Evolutionary conservation across 2,113 vertebrate genomes (phyloP), one percentile per base, ranked within the genome.

Genomic region (Podiceps cristatus): DNA sequence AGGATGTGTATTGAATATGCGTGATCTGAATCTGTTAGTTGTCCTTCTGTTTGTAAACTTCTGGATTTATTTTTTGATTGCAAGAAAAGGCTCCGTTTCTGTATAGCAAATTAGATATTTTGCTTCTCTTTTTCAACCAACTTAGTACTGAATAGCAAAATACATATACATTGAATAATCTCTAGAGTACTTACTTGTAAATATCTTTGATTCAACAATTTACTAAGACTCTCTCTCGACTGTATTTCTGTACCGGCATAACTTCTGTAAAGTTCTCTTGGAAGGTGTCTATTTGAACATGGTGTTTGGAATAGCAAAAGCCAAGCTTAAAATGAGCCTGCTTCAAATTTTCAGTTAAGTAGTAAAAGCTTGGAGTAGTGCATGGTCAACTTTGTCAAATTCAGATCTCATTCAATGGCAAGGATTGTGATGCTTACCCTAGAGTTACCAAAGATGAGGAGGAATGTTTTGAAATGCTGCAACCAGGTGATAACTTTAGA

Each of bases 381-480:
- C 15, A 1, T 10, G 13, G 50, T 79, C 58, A 50, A 0, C 56
- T 77, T 74, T 47, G 20, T 45, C 8, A 25, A 42, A n/a, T n/a
- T 67, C 8, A 5, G 11, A 8, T 79, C 44, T 87, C 5, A 5
- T 44, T 87, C 33, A 18, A 2, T 44, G 28, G 29, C 13, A 73
- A 29, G 68, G 55, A 58, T 47, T 0, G 1, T 0, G 0, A 5
- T 19, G 7, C 10, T 83, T 76, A 10, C 44, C 10, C 13, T 24
- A 9, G 16, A 18, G 9, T 59, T 88, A 40, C 13, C 16, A 18
- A 12, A 66, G 58, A 74, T 37, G 31, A 50, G 11, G 20, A 52
- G 33, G 40, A 81, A 14, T 22, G 8, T 40, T 77, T 31, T 81
- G 19, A 86, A 92, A 67, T 86, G 15, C 24, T 25, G 49, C 44